Evolutionary conservation across 2,113 vertebrate genomes (phyloP), one percentile per base, ranked within the genome.

Genomic region (Noctilio leporinus): DNA sequence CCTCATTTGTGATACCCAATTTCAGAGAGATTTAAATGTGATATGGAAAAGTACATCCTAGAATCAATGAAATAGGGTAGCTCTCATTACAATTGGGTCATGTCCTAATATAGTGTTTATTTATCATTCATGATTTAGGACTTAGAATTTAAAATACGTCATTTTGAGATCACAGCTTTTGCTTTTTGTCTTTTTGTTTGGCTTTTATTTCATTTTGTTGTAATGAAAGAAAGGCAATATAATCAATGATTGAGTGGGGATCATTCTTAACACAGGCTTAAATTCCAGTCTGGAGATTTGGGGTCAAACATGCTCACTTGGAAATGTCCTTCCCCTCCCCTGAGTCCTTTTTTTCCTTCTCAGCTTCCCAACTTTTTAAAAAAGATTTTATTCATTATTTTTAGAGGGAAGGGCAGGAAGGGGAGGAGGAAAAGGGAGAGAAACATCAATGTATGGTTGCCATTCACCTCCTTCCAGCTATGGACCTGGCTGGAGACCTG

Each of bases 201-300:
- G 22, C 10, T 86, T 95, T 70, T 78, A 49, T 86, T 77, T 93
- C 28, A 67, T 72, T 78, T 92, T 53, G 12, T 87, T 95, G 81
- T 30, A 83, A 51, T 38, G 45, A 86, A 45, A 43, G 57, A 69
- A 80, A 69, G 14, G 38, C 10, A 15, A 43, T 47, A 43, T 47
- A 70, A 35, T 64, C n/a, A 91, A 20, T 15, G 49, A 73, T 70
- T 51, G 53, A 73, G 24, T 88, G 33, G 5, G 43, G 38, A 82
- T 78, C 70, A 83, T 73, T 80, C 55, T 76, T 89, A 19, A 43
- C 26, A 40, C 62, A 35, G 33, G 35, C 77, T 90, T 93, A 76
- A 70, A 64, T 92, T 95, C 77, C 59, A 65, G 0, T 33, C 70
- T 91, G 40, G 38, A 77, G 43, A 35, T 49, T 81, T 94, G 24